Evolutionary conservation across 2,797 vertebrate species (phyloP).

Genomic region (Crypturellus tataupa): DNA sequence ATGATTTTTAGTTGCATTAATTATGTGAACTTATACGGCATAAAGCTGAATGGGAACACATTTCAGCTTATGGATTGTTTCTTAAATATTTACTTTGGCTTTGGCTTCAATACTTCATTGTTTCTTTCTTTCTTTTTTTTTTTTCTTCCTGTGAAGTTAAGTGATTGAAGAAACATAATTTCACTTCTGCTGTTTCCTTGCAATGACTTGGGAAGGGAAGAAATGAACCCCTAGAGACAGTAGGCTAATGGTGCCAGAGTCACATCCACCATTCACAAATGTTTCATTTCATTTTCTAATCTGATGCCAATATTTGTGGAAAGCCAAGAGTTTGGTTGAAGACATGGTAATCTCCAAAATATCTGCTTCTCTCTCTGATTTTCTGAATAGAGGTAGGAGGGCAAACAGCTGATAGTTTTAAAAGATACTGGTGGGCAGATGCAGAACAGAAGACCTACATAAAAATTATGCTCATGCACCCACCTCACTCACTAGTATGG

Average conservation of each 20-base stretch:
- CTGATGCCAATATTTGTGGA: background rate
- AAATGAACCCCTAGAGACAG: background rate
- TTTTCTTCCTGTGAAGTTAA: background rate
- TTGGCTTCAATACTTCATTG: background rate
- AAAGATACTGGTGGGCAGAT: background rate
- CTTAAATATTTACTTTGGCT: background rate
- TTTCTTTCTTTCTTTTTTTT: background rate
- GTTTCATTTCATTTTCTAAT: background rate
- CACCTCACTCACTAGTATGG: fast-evolving
- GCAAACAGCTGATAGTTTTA: background rate
- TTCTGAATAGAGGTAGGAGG: background rate
- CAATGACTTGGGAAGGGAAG: background rate
- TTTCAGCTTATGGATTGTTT: background rate
- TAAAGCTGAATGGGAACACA: background rate
- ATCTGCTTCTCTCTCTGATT: background rate
- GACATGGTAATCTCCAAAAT: background rate
- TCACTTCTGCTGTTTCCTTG: background rate
- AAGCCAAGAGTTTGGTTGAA: background rate
- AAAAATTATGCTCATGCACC: background rate
- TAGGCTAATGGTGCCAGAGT: background rate
- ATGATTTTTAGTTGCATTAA: background rate
- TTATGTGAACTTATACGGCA: background rate
- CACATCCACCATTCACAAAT: background rate
- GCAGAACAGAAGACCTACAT: background rate
- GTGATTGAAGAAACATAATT: background rate